Conservation (phyloP, 2,797 vertebrate genomes). For the Oreortyx pictus region DNA sequence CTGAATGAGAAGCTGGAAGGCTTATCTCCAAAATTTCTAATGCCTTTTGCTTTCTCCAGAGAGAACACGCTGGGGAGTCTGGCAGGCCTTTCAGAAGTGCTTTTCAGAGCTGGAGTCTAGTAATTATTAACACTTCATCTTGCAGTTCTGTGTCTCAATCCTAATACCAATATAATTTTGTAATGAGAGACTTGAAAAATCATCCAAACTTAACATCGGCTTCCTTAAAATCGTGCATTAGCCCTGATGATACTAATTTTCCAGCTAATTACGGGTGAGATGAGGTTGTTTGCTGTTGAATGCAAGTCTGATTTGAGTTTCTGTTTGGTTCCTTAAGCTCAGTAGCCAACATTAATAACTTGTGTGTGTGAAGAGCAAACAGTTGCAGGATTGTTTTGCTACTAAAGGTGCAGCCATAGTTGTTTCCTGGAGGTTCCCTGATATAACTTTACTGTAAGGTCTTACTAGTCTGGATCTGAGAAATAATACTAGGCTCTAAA, state of each 20-base stretch:
- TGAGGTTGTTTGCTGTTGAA: neutral
- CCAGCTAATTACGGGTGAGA: neutral
- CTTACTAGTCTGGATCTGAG: neutral
- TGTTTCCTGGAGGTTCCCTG: neutral
- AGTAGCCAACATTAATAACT: neutral
- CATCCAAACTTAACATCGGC: neutral
- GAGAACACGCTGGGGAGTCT: slow-evolving; percentile 11
- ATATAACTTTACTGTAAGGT: neutral
- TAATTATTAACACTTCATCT: slow-evolving; percentile 36
- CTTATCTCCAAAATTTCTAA: neutral
- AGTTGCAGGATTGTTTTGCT: neutral
- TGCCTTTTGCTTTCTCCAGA: neutral
- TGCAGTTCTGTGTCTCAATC: slow-evolving; percentile 29
- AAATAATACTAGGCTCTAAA: neutral
- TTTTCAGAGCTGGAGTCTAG: slow-evolving; percentile 16
- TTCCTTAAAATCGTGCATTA: neutral
- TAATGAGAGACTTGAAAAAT: slow-evolving; percentile 21
- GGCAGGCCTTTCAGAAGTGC: slow-evolving; percentile 11
- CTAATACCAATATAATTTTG: slow-evolving; percentile 1
- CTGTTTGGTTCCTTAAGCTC: neutral
- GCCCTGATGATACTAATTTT: neutral
- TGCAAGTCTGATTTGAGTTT: neutral
- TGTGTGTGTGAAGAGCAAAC: neutral
- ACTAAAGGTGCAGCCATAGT: neutral
- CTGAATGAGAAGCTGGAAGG: slow-evolving; percentile 16